Base-by-base conservation (phyloP, 2,797 vertebrate genomes). In the Mormyrus hasselquistii region DNA sequence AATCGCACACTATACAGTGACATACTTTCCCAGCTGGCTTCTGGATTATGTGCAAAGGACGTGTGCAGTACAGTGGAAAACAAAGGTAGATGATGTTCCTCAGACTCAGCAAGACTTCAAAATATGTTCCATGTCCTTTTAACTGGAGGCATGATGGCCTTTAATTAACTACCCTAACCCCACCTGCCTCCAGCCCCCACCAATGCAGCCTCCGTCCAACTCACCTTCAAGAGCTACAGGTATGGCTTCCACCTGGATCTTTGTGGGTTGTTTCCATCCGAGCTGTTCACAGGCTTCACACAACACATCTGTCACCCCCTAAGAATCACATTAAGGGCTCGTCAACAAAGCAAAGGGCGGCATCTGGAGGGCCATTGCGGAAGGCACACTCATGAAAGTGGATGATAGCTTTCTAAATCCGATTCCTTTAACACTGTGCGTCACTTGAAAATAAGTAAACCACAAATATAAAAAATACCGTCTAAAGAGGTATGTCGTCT, bases 231-330 rank as follows among this genome's bases (percentile, higher is more conserved):
- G 95, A 9, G 97, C 98, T 69, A 99, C 92, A 8, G 99, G 99
- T 93, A 99, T 94, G 0, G 99, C 97, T 90, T 99, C 99, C 2
- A 97, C 89, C 88, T 99, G 99, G 87, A 99, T 99, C 94, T 98
- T 99, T 0, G 99, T 98, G 7, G 99, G 98, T 4, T 41, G 94
- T 59, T 98, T 97, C 99, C 99, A 99, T 93, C 98, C 98, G 91
- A 99, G 92, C 93, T 97, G 97, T 82, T 98, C 97, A 93, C 99
- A 99, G 7, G 99, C 95, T 93, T 99, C 98, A 92, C 98, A 99
- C 0, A 99, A 94, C 0, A 99, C 98, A 91, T 99, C 98, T 0
- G 98, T 99, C 0, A 99, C 97, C 19, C 98, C 98, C 98, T 99
- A 91, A 38, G 19, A 82, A 82, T n/a, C 41, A 19, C 22, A 90